Percentiles rank a stretch among this genome's conserved stretches.
Evolutionary conservation across 1,140 invertebrate genomes (phyloP).

Genomic region (Oscheius sp.): DNA sequence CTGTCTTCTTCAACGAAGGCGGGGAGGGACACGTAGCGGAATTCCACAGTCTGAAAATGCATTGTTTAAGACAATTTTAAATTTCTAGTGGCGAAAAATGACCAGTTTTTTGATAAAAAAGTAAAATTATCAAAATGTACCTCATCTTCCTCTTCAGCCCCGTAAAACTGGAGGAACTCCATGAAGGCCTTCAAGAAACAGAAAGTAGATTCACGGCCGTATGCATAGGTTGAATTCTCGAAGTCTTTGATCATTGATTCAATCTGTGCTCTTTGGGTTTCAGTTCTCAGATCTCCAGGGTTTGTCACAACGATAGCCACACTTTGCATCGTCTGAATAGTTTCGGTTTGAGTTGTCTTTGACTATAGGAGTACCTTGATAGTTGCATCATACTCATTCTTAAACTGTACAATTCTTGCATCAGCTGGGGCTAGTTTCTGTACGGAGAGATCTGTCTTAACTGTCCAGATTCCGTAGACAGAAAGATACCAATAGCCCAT

Average conservation of each 20-base stretch:
- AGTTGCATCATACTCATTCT: conserved; percentile 24
- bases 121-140: neutral
- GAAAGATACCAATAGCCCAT: conserved; percentile 25
- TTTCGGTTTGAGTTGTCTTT: neutral
- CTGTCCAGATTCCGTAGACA: conserved; percentile 29
- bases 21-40: conserved; percentile 17
- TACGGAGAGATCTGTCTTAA: conserved; percentile 41
- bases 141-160: conserved; percentile 22
- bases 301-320: conserved; percentile 31
- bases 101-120: neutral
- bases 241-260: conserved; percentile 21
- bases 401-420: conserved; percentile 35
- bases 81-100: neutral
- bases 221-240: conserved; percentile 26
- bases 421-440: conserved; percentile 36
- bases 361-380: conserved; percentile 28
- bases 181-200: conserved; percentile 38
- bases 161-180: conserved; percentile 33
- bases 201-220: conserved; percentile 37
- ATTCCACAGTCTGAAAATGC: neutral
- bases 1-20: conserved; percentile 22
- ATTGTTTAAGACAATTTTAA: neutral
- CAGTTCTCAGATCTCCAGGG: conserved; percentile 37
- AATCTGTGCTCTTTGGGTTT: neutral
- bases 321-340: conserved; percentile 36